phyloP scores from a whole-genome alignment of 1,140 invertebrate genomes.

The Aporrectodea caliginosa region DNA sequence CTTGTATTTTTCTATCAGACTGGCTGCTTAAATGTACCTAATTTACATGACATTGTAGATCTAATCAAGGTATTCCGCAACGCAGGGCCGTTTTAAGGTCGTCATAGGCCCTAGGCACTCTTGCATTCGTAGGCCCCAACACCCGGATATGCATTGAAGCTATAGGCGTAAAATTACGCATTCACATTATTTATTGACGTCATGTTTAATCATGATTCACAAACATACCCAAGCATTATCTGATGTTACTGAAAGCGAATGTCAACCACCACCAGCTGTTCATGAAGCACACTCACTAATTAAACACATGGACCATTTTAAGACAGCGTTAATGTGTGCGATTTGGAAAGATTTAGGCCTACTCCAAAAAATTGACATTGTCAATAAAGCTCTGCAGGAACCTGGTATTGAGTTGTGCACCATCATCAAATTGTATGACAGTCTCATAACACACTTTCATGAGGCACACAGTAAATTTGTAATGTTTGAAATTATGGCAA shows the following conservation, averaged over 20 bases:
- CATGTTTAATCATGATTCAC: neutral
- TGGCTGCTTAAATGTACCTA: no score
- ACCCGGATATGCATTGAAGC: neutral
- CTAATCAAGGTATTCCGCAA: no score
- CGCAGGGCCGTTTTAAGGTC: neutral
- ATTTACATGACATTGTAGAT: no score
- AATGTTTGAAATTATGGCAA: conserved; percentile 21
- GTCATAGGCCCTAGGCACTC: neutral
- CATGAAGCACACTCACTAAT: conserved; percentile 5
- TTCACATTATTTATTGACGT: neutral
- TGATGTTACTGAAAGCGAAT: conserved; percentile 12
- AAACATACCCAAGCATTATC: neutral
- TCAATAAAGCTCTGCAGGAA: conserved; percentile 15
- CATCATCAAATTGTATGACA: conserved; percentile 18
- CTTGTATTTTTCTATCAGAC: no score
- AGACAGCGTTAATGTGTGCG: conserved; percentile 10
- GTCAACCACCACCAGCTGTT: conserved; percentile 10
- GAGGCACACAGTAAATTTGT: neutral
- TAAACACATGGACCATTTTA: neutral
- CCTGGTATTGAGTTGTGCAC: conserved; percentile 3
- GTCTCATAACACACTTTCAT: conserved; percentile 6
- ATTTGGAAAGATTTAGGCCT: conserved; percentile 10
- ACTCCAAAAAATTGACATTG: conserved; percentile 14
- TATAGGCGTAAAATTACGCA: neutral
- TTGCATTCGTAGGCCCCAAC: neutral